A percentile compares a stretch with the other conserved stretches of the same genome.
Evolutionary conservation across 2,113 vertebrate genomes (phyloP).

Genomic region (Scophthalmus maximus): DNA sequence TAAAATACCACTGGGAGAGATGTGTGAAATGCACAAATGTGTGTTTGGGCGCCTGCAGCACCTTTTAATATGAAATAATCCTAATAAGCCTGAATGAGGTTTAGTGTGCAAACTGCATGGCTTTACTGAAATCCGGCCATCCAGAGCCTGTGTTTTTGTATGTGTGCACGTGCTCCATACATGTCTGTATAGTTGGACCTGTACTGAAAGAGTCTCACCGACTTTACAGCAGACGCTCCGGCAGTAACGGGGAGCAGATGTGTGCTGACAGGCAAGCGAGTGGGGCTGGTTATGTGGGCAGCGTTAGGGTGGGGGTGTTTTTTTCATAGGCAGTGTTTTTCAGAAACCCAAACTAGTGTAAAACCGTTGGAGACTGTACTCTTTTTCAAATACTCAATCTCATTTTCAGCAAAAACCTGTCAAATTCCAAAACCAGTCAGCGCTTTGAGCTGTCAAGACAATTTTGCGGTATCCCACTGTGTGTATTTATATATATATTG

Average conservation of each 20-base stretch:
- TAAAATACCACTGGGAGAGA: constrained; percentile 25
- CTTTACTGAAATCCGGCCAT: neutral
- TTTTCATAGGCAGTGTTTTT: neutral
- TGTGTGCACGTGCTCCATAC: constrained; percentile 14
- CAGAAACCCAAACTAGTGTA: constrained; percentile 21
- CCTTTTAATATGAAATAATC: constrained; percentile 2
- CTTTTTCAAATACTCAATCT: neutral
- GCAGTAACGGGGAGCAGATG: constrained; percentile 73
- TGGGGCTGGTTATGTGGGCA: constrained; percentile 36
- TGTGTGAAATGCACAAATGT: neutral
- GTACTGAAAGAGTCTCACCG: constrained; percentile 60
- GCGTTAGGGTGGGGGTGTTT: constrained; percentile 20
- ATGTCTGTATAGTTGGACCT: constrained; percentile 31
- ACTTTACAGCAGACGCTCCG: constrained; percentile 60
- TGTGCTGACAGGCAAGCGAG: constrained; percentile 58
- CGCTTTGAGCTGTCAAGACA: neutral
- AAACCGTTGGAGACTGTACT: constrained; percentile 19
- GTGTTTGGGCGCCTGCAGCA: neutral
- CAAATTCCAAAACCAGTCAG: neutral
- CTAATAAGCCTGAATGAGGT: neutral
- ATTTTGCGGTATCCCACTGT: constrained; percentile 3
- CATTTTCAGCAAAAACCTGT: neutral
- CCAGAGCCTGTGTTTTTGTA: constrained; percentile 9
- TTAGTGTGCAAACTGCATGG: neutral
- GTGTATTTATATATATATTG: too few relatives aligned